A percentile compares a stretch with the other conserved stretches of the same genome.
phyloP scores from a whole-genome alignment of 2,888 invertebrate species.

The Mimachlamys varia region DNA sequence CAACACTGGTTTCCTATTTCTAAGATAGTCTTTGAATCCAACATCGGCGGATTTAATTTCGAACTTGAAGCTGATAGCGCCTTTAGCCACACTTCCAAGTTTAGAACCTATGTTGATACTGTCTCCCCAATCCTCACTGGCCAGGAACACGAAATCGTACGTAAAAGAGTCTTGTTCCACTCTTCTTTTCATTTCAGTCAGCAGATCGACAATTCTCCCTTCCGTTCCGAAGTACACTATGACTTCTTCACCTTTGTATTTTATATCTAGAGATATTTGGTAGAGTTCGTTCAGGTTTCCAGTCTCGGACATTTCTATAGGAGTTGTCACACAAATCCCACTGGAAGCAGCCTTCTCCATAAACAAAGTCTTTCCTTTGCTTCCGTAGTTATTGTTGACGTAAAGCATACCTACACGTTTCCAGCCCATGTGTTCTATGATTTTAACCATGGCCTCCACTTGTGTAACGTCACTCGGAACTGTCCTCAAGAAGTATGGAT shows the following conservation, averaged over 20 bases:
- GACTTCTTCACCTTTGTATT: constrained; percentile 61
- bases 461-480: constrained; percentile 76
- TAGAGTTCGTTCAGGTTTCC: constrained; percentile 54
- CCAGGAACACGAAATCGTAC: constrained; percentile 68
- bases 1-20: constrained; percentile 51
- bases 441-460: constrained; percentile 68
- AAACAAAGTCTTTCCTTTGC: constrained; percentile 70
- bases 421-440: constrained; percentile 70
- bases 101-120: constrained; percentile 59
- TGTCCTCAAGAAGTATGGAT: constrained; percentile 75
- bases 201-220: constrained; percentile 60
- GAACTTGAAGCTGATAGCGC: constrained; percentile 66
- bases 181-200: constrained; percentile 58
- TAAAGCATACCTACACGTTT: constrained; percentile 73
- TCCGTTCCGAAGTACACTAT: constrained; percentile 76
- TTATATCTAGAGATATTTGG: constrained; percentile 49
- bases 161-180: constrained; percentile 15
- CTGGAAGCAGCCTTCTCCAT: constrained; percentile 58
- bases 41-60: constrained; percentile 45
- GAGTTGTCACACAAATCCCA: constrained; percentile 70
- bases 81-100: constrained; percentile 60
- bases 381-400: constrained; percentile 75
- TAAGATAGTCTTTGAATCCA: constrained; percentile 52
- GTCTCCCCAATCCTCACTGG: constrained; percentile 73
- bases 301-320: constrained; percentile 62